These are phyloP conservation scores for Panurus biarmicus DNA, from an alignment of 2,113 vertebrate genomes.

Conservation along the genomic window DNA sequence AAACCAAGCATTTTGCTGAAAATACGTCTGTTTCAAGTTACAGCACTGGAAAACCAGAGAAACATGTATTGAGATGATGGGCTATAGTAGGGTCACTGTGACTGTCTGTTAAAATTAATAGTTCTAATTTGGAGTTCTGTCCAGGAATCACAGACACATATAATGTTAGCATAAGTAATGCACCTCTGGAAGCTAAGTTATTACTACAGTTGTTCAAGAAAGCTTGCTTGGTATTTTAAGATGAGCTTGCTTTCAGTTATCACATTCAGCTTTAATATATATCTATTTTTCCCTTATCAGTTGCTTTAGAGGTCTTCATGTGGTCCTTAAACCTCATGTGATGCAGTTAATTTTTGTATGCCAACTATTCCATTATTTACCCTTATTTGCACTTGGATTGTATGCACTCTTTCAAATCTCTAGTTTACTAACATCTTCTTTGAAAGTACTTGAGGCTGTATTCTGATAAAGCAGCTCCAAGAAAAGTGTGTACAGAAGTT, in stretches of 20 bases:
- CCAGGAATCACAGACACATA: fast-evolving
- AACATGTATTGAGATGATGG: neutral
- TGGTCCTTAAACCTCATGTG: neutral
- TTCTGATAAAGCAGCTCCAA: neutral
- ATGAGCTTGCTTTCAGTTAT: neutral
- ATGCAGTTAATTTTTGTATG: neutral
- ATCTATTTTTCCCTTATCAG: no score
- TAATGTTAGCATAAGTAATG: neutral
- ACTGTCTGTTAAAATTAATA: neutral
- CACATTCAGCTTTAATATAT: neutral
- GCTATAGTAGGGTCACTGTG: neutral
- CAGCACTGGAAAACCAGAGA: neutral
- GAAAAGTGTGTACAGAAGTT: neutral
- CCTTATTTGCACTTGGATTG: neutral
- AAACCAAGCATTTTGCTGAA: neutral
- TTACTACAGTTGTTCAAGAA: neutral
- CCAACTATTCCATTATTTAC: neutral
- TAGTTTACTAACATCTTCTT: neutral
- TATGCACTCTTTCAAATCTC: neutral
- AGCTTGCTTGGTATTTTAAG: neutral
- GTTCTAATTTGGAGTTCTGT: neutral
- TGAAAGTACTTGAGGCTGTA: neutral
- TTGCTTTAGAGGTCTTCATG: neutral
- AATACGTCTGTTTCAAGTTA: fast-evolving
- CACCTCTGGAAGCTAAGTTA: neutral